Evolutionary conservation across 2,888 invertebrate genomes (phyloP).

Genomic region (Ectemnius continuus): DNA sequence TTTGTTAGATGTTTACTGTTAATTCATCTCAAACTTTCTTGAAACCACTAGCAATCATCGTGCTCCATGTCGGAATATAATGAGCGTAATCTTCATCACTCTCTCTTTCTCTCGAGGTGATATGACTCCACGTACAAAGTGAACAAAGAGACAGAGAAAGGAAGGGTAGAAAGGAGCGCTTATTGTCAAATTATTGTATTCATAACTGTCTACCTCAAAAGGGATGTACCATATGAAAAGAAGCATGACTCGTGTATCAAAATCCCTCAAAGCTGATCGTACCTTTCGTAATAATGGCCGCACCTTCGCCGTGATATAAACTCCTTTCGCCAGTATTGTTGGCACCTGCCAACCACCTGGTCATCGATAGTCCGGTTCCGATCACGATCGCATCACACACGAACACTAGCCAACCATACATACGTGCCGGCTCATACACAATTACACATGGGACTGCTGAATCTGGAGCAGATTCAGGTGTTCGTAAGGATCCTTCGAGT

Average conservation of each 20-base stretch:
- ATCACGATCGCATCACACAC: constrained; percentile 7
- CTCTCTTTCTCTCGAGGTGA: too few relatives aligned
- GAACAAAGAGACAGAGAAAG: too few relatives aligned
- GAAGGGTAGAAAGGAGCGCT: background rate
- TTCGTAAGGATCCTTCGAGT: constrained; percentile 31
- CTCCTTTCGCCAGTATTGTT: constrained; percentile 30
- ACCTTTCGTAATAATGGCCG: constrained; percentile 27
- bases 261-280: background rate
- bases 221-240: background rate
- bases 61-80: too few relatives aligned
- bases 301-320: constrained; percentile 15
- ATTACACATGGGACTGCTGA: background rate
- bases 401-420: background rate
- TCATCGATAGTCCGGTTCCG: constrained; percentile 27
- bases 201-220: background rate
- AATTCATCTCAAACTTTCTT: too few relatives aligned
- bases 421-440: background rate
- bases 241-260: background rate
- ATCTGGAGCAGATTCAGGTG: constrained; percentile 32
- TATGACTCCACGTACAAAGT: too few relatives aligned
- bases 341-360: constrained; percentile 56
- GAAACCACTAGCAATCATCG: too few relatives aligned
- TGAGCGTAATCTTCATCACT: too few relatives aligned
- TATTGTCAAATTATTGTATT: background rate
- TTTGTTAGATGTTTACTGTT: too few relatives aligned